These are phyloP conservation scores for Phalacrocorax aristotelis DNA, from an alignment of 2,113 vertebrate genomes.

Conservation along the genomic window DNA sequence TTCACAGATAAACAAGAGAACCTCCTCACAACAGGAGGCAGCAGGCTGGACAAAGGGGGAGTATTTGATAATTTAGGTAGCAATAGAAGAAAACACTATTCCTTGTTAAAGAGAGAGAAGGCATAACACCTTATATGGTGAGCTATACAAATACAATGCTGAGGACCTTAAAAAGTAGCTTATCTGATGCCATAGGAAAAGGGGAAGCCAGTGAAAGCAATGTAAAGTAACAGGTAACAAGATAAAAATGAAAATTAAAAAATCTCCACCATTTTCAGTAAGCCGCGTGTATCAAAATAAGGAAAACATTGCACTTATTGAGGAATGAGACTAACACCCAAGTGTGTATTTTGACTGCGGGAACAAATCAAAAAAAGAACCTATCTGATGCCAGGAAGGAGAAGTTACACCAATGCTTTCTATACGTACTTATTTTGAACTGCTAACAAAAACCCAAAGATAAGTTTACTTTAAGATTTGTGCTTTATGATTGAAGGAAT, in stretches of 20 bases:
- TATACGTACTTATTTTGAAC: rapidly evolving
- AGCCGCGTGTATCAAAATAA: neutral
- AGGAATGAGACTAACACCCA: neutral
- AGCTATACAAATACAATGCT: neutral
- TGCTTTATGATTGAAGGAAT: neutral
- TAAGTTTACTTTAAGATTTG: neutral
- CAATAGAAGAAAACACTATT: neutral
- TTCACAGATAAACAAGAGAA: neutral
- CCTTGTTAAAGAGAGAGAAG: neutral
- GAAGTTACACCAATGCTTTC: neutral
- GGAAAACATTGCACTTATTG: neutral
- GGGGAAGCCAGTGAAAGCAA: neutral
- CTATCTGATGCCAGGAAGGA: neutral
- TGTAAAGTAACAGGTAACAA: neutral
- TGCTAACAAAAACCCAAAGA: neutral
- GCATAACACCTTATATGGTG: neutral
- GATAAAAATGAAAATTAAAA: neutral
- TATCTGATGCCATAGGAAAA: neutral
- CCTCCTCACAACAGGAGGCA: neutral
- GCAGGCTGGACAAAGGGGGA: neutral
- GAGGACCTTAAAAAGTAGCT: neutral
- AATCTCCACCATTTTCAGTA: neutral
- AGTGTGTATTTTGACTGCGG: neutral
- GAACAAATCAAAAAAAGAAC: neutral
- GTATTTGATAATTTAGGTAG: neutral